Base-by-base conservation (phyloP, 2,888 invertebrate genomes). In the Arctia plantaginis region DNA sequence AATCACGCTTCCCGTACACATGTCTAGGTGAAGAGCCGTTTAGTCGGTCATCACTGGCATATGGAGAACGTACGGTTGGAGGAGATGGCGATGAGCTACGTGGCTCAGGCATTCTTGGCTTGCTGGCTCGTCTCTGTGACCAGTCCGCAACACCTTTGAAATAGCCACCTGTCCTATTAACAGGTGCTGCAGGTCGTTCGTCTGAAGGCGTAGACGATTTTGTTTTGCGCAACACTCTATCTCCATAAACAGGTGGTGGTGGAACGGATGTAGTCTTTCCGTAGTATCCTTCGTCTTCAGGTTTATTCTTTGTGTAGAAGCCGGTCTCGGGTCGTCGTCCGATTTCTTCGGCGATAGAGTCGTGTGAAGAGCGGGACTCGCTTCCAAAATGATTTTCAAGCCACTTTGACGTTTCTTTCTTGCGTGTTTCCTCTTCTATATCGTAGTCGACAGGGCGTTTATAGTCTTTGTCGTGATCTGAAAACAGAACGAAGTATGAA, bases 371-470 rank as follows among this genome's bases (percentile, higher is more conserved):
- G 23, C 97, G 96, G 3, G 98, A 98, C 80, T 98, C 98, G 90
- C 98, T 98, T 71, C 98, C 98, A 89, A 99, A 98, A 91, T 99
- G 98, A 88, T 98, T 98, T 88, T 98, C 98, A 72, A 98, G 96
- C 98, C 98, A 98, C 93, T 98, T 98, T 80, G 98, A 98, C 0
- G 98, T 98, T 94, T 98, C 98, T 82, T 97, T 97, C 92, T 98
- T 98, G 77, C 98, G 96, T 12, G 98, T 98, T 91, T 98, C 98
- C 91, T 98, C 98, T 90, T 98, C 98, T 87, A 98, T 97, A 89
- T 98, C 98, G 87, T 98, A 97, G 92, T 98, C 98, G 79, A 98
- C 93, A 0, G 98, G 98, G 73, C 97, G 97, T 89, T 97, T 97
- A 86, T 98, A 95, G 93, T 98, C 98, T 92, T 98, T 98, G 84